phyloP scores from a whole-genome alignment of 1,140 invertebrate species.

The Cyclargus thomasi region DNA sequence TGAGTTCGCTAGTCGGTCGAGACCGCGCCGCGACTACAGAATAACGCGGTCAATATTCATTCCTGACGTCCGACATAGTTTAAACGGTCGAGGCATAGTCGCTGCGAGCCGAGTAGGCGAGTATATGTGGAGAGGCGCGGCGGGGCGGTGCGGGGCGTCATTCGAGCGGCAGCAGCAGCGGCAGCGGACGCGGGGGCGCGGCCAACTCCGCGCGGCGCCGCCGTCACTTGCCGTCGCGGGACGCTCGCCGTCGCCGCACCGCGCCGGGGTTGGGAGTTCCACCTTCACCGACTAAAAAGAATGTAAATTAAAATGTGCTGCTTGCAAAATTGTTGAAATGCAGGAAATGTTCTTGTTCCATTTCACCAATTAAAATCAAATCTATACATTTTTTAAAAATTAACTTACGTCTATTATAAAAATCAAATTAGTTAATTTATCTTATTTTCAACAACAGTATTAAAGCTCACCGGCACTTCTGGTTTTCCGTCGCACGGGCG shows the following conservation, averaged over 20 bases:
- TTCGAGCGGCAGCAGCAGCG: conserved; percentile 34
- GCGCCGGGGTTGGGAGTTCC: conserved; percentile 39
- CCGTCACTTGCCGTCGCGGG: conserved; percentile 79
- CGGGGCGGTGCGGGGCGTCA: conserved; percentile 29
- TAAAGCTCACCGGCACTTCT: conserved; percentile 78
- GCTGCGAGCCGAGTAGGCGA: neutral
- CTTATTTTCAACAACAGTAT: conserved; percentile 2
- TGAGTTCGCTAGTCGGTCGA: too few relatives aligned
- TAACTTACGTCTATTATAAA: too few relatives aligned
- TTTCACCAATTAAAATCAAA: too few relatives aligned
- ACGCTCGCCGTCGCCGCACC: conserved; percentile 67
- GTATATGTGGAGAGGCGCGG: neutral
- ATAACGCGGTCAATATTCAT: neutral
- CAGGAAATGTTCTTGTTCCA: neutral
- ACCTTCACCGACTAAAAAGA: conserved; percentile 55
- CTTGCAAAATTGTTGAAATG: too few relatives aligned
- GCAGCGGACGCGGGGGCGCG: conserved; percentile 39
- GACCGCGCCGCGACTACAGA: too few relatives aligned
- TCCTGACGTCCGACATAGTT: neutral
- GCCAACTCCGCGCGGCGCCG: conserved; percentile 70
- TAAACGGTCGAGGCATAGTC: neutral
- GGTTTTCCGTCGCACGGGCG: conserved; percentile 75
- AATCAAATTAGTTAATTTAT: too few relatives aligned
- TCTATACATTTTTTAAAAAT: too few relatives aligned
- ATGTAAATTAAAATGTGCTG: neutral